Percentiles rank a stretch among this genome's conserved stretches.
Evolutionary conservation across 2,113 vertebrate genomes (phyloP).

Genomic region (Stegastes partitus): DNA sequence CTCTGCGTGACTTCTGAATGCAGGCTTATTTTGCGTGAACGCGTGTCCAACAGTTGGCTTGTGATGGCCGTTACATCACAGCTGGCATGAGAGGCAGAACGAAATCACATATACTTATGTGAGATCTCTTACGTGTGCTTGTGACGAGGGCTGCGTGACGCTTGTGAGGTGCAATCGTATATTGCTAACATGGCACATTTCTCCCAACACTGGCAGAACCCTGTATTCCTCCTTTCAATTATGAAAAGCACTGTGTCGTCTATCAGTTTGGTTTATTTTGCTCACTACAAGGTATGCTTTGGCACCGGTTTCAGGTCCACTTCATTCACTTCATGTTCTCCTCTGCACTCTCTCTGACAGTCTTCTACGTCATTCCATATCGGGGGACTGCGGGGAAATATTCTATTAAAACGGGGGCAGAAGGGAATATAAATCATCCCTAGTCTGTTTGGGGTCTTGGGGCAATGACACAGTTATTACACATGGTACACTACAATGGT

Average conservation of each 20-base stretch:
- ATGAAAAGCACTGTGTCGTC: slow-evolving; percentile 2
- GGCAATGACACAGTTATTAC: slow-evolving; percentile 36
- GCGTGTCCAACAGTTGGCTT: slow-evolving; percentile 8
- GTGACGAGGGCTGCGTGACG: slow-evolving; percentile 22
- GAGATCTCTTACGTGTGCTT: slow-evolving; percentile 38
- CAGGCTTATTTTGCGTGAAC: slow-evolving; percentile 15
- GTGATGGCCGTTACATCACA: slow-evolving; percentile 35
- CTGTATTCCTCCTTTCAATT: slow-evolving; percentile 39
- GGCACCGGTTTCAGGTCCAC: slow-evolving; percentile 41
- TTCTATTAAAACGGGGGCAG: background rate
- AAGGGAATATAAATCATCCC: background rate
- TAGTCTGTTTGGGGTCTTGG: slow-evolving; percentile 10
- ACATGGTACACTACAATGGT: slow-evolving; percentile 18
- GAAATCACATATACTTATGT: slow-evolving; percentile 24
- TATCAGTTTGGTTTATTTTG: slow-evolving; percentile 7
- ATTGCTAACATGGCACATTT: slow-evolving; percentile 54
- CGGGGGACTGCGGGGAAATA: background rate
- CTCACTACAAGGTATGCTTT: slow-evolving; percentile 24
- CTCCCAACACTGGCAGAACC: slow-evolving; percentile 30
- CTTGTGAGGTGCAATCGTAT: slow-evolving; percentile 16
- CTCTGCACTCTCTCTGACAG: slow-evolving; percentile 9
- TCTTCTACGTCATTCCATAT: slow-evolving; percentile 6
- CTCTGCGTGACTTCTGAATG: slow-evolving; percentile 29
- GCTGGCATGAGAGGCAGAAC: slow-evolving; percentile 32
- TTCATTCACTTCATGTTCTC: slow-evolving; percentile 3